Conservation (phyloP, 1,140 invertebrate genomes). For the Caerostris extrusa region DNA sequence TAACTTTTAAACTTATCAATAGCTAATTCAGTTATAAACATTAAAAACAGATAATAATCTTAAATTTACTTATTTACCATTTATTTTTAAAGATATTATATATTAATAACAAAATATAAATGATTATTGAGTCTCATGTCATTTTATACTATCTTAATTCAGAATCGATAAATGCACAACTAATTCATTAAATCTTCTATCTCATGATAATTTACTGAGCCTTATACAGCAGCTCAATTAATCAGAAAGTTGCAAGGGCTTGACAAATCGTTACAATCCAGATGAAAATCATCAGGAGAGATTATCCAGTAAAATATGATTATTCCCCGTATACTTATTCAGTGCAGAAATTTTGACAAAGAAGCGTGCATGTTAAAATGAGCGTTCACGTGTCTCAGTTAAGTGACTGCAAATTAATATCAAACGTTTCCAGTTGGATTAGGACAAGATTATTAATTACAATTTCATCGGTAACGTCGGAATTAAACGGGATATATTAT, state of each 20-base stretch:
- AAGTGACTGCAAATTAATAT: constrained; percentile 40
- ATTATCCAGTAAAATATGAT: constrained; percentile 38
- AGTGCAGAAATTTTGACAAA: background rate
- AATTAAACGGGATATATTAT: constrained; percentile 31
- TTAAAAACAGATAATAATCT: no score
- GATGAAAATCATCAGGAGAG: constrained; percentile 11
- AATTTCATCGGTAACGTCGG: constrained; percentile 34
- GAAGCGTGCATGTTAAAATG: background rate
- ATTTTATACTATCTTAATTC: background rate
- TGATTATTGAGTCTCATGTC: background rate
- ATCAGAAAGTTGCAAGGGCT: background rate
- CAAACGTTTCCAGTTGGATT: constrained; percentile 31
- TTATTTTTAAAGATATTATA: no score
- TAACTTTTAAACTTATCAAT: no score
- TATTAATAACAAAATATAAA: background rate
- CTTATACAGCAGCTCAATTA: background rate
- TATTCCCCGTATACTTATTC: constrained; percentile 3
- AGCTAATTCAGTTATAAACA: no score
- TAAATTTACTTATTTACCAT: no score
- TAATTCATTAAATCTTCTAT: background rate
- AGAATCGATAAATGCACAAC: background rate
- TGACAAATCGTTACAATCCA: background rate
- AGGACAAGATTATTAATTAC: constrained; percentile 39
- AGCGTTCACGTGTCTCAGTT: constrained; percentile 21
- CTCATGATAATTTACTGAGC: background rate